Percentiles rank a stretch among this genome's conserved stretches.
Conservation (phyloP, 1,140 invertebrate genomes). For the Bombus superbus region DNA sequence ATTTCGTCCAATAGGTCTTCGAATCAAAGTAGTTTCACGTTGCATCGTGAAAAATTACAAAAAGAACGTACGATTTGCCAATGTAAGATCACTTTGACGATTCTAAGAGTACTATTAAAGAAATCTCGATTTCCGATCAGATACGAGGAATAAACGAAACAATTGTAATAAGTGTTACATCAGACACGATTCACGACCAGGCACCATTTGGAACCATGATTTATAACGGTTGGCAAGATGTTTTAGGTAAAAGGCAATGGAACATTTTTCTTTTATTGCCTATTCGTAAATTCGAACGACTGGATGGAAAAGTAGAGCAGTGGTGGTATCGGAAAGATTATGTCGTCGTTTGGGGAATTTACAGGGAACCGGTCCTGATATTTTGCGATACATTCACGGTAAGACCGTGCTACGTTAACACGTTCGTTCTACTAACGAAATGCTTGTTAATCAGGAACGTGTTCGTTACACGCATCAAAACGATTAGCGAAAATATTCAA, state of each 20-base stretch:
- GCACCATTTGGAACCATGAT: slow-evolving; percentile 44
- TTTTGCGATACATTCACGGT: not conserved
- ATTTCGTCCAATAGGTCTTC: slow-evolving; percentile 6
- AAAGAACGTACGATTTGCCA: not conserved
- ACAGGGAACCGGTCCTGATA: not conserved
- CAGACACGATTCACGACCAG: slow-evolving; percentile 59
- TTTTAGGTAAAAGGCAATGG: slow-evolving; percentile 46
- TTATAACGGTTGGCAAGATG: not conserved
- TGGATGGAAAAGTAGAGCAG: not conserved
- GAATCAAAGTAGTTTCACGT: slow-evolving; percentile 29
- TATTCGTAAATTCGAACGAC: slow-evolving; percentile 32
- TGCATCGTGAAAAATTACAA: not conserved
- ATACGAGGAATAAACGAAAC: slow-evolving; percentile 49
- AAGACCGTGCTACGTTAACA: slow-evolving; percentile 27
- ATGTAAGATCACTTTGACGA: slow-evolving; percentile 39
- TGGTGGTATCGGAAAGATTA: slow-evolving; percentile 1
- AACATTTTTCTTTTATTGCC: slow-evolving; percentile 26
- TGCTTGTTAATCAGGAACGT: not conserved
- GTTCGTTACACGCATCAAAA: not conserved
- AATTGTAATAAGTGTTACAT: slow-evolving; percentile 39
- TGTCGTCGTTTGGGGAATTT: not conserved
- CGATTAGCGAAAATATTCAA: not conserved
- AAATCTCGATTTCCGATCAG: slow-evolving; percentile 25
- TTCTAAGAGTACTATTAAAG: slow-evolving; percentile 38
- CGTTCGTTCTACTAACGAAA: not conserved